A percentile compares a stretch with the other conserved stretches of the same genome.
These are phyloP conservation scores for Drosophila nigricruria DNA, from an alignment of 2,888 invertebrate species.

Conservation along the genomic window DNA sequence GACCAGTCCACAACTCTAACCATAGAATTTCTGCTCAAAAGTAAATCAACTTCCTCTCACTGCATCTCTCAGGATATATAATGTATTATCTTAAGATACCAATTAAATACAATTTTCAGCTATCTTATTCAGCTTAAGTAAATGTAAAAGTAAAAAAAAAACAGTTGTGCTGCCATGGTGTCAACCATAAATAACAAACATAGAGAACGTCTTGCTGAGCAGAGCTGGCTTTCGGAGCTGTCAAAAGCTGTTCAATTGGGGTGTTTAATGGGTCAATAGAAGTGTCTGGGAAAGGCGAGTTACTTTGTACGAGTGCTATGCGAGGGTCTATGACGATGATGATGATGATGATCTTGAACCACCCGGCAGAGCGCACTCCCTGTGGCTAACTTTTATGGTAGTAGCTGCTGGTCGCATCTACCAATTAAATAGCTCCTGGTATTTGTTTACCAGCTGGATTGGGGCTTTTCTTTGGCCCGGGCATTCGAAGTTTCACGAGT, in stretches of 20 bases:
- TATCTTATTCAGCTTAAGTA: conserved; percentile 1
- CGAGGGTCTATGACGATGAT: neutral
- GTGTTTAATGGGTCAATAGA: conserved; percentile 26
- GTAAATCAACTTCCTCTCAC: neutral
- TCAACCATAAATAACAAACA: conserved; percentile 12
- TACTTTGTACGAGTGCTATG: conserved; percentile 17
- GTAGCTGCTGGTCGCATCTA: conserved; percentile 61
- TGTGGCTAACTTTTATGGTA: conserved; percentile 21
- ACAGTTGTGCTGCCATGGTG: conserved; percentile 6
- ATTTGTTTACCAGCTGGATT: conserved; percentile 62
- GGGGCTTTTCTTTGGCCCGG: conserved; percentile 53
- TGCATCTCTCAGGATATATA: neutral
- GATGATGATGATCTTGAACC: conserved; percentile 30
- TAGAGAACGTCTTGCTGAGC: neutral
- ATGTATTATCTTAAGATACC: neutral
- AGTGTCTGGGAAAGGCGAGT: conserved; percentile 27
- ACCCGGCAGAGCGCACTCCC: conserved; percentile 1
- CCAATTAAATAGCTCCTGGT: conserved; percentile 70
- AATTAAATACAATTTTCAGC: conserved; percentile 3
- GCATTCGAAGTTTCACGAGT: conserved; percentile 74
- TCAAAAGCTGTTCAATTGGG: conserved; percentile 15
- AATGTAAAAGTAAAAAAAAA: neutral
- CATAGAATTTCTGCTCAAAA: neutral
- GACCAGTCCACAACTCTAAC: too few species aligned
- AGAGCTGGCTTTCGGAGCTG: conserved; percentile 6